These are phyloP conservation scores for Neogale vison DNA, from an alignment of 2,113 vertebrate genomes.

Conservation along the genomic window DNA sequence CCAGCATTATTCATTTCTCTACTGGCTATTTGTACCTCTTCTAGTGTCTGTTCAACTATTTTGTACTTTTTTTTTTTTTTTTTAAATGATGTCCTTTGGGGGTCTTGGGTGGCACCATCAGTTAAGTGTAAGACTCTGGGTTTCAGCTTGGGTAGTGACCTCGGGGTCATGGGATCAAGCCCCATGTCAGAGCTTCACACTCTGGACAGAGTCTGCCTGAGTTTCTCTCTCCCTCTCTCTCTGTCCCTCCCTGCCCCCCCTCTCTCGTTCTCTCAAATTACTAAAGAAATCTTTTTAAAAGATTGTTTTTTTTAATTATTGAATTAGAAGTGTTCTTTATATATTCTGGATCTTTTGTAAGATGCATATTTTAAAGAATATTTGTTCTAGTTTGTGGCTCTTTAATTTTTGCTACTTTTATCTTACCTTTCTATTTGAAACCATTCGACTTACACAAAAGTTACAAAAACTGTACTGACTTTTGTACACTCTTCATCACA, in stretches of 20 bases:
- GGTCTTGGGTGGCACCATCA: background rate
- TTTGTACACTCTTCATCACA: background rate
- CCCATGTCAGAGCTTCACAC: rapidly evolving
- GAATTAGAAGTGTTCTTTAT: background rate
- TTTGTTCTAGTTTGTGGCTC: background rate
- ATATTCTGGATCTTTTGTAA: background rate
- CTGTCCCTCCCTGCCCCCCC: background rate
- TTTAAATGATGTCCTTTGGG: background rate
- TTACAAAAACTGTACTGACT: background rate
- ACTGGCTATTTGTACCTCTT: background rate
- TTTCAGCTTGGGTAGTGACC: background rate
- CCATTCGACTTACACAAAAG: background rate
- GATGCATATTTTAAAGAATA: background rate
- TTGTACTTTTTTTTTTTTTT: background rate
- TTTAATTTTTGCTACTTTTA: background rate
- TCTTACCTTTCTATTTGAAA: background rate
- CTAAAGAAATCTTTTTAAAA: background rate
- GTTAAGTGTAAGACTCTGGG: background rate
- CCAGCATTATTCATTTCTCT: background rate
- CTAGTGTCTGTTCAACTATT: background rate
- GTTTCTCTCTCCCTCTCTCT: background rate
- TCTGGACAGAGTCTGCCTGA: background rate
- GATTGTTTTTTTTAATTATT: background rate
- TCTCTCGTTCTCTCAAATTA: background rate
- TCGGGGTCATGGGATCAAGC: background rate